phyloP scores from a whole-genome alignment of 2,888 invertebrate species.

The Andricus curvator region DNA sequence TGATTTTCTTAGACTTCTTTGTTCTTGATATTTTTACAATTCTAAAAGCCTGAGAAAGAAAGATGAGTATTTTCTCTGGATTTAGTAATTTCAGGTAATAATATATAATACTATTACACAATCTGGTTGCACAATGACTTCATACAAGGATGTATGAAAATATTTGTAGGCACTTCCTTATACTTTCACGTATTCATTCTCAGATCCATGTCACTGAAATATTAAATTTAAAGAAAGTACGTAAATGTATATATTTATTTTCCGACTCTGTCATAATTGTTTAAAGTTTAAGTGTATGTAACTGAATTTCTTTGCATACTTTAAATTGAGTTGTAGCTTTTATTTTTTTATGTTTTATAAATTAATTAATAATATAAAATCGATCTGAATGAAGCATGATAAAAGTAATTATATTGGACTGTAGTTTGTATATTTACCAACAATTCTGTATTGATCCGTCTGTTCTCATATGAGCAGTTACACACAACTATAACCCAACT shows the following conservation, averaged over 20 bases:
- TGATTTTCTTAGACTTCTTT: not conserved
- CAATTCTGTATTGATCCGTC: constrained; percentile 21
- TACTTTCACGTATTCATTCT: constrained; percentile 22
- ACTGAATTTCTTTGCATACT: not conserved
- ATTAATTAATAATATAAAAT: no score
- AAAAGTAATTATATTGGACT: not conserved
- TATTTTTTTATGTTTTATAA: not conserved
- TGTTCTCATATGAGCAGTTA: constrained; percentile 4
- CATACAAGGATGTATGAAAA: constrained; percentile 8
- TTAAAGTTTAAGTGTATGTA: no score
- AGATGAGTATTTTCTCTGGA: not conserved
- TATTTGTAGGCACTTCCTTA: constrained; percentile 20
- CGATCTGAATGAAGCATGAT: no score
- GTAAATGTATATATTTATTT: not conserved
- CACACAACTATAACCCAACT: constrained; percentile 30
- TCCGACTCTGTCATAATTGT: no score
- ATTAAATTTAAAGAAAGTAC: not conserved
- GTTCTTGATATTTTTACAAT: not conserved
- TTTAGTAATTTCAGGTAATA: constrained; percentile 13
- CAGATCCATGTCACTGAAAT: not conserved
- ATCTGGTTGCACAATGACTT: not conserved
- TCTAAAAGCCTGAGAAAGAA: not conserved
- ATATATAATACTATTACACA: constrained; percentile 33
- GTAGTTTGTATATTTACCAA: constrained; percentile 11
- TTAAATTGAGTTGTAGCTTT: not conserved